phyloP scores from a whole-genome alignment of 1,140 invertebrate species.

The Vanessa atalanta region DNA sequence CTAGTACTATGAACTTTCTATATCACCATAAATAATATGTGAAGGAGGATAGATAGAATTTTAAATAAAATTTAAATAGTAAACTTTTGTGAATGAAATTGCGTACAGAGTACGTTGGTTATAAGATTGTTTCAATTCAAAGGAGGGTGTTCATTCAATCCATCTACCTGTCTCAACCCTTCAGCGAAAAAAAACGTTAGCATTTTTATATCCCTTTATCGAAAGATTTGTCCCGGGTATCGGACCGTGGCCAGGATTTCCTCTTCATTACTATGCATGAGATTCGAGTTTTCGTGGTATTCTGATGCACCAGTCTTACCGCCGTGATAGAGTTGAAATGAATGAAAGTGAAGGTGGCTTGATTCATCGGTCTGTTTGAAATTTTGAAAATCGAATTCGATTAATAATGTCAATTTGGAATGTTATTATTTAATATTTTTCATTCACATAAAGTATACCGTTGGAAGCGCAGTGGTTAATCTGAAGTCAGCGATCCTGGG shows the following conservation, averaged over 20 bases:
- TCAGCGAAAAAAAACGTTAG: conserved; percentile 18
- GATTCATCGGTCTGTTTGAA: background rate
- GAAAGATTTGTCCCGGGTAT: conserved; percentile 33
- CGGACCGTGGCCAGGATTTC: conserved; percentile 47
- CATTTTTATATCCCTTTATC: conserved; percentile 12
- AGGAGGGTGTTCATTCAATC: conserved; percentile 7
- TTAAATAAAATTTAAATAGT: too few relatives aligned
- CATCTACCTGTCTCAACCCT: conserved; percentile 16
- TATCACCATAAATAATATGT: too few relatives aligned
- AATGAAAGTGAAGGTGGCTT: conserved; percentile 11
- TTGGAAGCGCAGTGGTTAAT: too few relatives aligned
- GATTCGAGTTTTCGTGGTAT: conserved; percentile 41
- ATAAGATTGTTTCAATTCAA: background rate
- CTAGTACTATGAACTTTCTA: too few relatives aligned
- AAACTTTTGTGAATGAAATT: too few relatives aligned
- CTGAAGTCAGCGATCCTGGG: too few relatives aligned
- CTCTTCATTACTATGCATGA: conserved; percentile 61
- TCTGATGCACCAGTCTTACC: conserved; percentile 14
- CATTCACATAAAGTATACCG: too few relatives aligned
- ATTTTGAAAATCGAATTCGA: background rate
- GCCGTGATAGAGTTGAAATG: background rate
- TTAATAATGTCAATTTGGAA: too few relatives aligned
- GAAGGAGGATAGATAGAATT: too few relatives aligned
- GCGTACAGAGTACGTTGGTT: background rate
- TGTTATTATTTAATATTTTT: too few relatives aligned